phyloP scores from a whole-genome alignment of 2,113 vertebrate genomes.

The Notiomystis cincta region DNA sequence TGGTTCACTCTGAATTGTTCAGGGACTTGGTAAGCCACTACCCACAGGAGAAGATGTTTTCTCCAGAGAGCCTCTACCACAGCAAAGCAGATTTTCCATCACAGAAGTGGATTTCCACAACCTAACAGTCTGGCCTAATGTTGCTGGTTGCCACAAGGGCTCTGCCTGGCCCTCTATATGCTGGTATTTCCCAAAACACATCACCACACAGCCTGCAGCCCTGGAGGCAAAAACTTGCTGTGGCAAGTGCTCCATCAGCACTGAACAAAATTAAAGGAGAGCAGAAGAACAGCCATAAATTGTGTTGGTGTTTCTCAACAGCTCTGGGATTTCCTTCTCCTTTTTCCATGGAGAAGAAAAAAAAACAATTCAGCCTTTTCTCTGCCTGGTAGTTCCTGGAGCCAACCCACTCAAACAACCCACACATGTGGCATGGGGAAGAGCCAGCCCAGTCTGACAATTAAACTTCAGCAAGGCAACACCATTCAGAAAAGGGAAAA shows the following conservation, averaged over 20 bases:
- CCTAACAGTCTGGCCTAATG: background rate
- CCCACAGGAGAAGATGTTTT: background rate
- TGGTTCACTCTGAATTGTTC: background rate
- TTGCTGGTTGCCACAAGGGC: background rate
- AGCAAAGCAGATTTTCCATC: background rate
- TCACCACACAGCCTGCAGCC: background rate
- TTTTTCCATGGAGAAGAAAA: background rate
- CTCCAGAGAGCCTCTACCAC: background rate
- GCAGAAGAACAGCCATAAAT: background rate
- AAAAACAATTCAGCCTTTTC: background rate
- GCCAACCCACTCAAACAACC: background rate
- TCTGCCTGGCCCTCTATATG: background rate
- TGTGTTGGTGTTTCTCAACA: background rate
- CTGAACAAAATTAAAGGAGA: background rate
- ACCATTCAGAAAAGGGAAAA: background rate
- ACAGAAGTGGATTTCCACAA: background rate
- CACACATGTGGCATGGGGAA: background rate
- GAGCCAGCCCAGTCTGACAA: background rate
- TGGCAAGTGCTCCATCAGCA: background rate
- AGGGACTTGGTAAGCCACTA: background rate
- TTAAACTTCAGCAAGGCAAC: background rate
- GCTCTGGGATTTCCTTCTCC: constrained; percentile 26
- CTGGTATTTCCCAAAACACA: background rate
- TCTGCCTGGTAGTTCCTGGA: background rate
- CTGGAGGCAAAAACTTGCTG: background rate